Base-by-base conservation (phyloP, 2,888 invertebrate species). In the Limulus polyphemus region DNA sequence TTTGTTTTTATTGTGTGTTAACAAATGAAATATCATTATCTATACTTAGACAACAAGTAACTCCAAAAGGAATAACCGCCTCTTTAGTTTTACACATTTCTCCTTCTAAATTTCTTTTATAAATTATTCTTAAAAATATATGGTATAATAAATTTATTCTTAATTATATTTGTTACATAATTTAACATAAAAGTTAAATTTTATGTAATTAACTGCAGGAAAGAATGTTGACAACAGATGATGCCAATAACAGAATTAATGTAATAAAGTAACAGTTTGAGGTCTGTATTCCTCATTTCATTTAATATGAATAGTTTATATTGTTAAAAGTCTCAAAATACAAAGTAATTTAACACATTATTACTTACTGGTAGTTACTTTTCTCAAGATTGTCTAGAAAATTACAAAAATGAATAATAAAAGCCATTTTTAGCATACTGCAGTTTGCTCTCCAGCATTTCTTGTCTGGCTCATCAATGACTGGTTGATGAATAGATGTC, bases 261-360 rank as follows among this genome's bases (percentile, higher is more conserved):
- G 90, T 87, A 55, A 92, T 93, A 47, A 90, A 90, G 77, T 83
- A 93, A 74, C 94, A 93, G 77, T 97, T 94, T 76, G 95, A 97
- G 81, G 86, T 85, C 66, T 59, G 68, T 62, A 47, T 12, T 49
- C 47, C 47, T 47, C 54, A 55, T 11, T 17, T 14, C 63, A 13
- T n/a, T 9, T 49, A 12, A 16, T 11, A 58, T 58, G 12, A n/a
- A 17, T 14, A 32, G 5, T 55, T 55, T 56, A 11, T 48, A 11
- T 59, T 54, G 32, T 32, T 32, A 32, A 32, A 32, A 32, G 32
- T 32, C 32, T 32, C 1, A 32, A 32, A 32, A 32, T 32, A 2
- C 32, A 32, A 32, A 32, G 32, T 32, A 32, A 0, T 32, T 32
- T 32, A 32, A 32, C 13, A 32, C n/a, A 46, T 32, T 14, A 32